These are phyloP conservation scores for Crocallis elinguaria DNA, from an alignment of 2,888 invertebrate genomes.

Conservation along the genomic window DNA sequence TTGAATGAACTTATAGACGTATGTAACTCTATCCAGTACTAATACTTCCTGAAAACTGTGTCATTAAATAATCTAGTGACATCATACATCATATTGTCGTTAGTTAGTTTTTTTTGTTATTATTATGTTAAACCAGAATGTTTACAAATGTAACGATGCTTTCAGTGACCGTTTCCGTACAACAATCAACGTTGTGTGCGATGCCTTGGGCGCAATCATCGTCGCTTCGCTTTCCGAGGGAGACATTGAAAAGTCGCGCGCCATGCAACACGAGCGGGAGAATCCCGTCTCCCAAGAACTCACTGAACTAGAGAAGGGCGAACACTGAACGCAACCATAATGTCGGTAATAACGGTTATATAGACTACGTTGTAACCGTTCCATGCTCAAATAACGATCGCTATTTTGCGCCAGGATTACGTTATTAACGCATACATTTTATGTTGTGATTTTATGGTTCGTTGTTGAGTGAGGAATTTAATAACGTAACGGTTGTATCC, in stretches of 20 bases:
- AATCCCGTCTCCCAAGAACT: conserved; percentile 87
- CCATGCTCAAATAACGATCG: conserved; percentile 57
- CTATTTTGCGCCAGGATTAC: conserved; percentile 53
- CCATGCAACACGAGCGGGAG: conserved; percentile 71
- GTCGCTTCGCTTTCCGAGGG: conserved; percentile 93
- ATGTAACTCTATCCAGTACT: too few species aligned
- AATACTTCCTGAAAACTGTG: too few species aligned
- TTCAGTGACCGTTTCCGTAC: conserved; percentile 93
- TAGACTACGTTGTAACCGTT: conserved; percentile 39
- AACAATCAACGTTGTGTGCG: conserved; percentile 97
- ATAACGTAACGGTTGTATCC: too few species aligned
- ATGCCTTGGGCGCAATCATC: conserved; percentile 96
- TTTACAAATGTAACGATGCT: conserved; percentile 31
- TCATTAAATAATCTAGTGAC: too few species aligned
- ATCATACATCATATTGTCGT: too few species aligned
- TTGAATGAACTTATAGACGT: too few species aligned
- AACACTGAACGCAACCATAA: conserved; percentile 58
- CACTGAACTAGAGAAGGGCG: conserved; percentile 85
- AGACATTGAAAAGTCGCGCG: conserved; percentile 83
- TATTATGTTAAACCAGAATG: neutral
- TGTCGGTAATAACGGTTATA: conserved; percentile 29
- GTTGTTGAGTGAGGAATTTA: neutral
- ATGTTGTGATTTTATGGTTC: conserved; percentile 38
- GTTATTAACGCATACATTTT: conserved; percentile 31
- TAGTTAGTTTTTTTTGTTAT: too few species aligned